phyloP scores from a whole-genome alignment of 1,140 invertebrate genomes.

The Hestina assimilis region DNA sequence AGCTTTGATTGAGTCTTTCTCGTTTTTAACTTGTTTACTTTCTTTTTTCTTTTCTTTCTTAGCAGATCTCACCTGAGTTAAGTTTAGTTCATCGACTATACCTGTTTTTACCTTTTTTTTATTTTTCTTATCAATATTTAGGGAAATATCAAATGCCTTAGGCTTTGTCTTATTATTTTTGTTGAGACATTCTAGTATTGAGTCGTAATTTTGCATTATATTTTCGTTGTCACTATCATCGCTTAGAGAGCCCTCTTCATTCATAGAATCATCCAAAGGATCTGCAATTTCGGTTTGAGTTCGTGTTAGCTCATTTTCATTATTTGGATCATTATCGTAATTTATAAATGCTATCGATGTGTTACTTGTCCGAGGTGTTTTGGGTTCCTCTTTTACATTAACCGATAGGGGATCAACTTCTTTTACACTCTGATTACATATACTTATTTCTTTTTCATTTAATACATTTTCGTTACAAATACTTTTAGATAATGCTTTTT shows the following conservation, averaged over 20 bases:
- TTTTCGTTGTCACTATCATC: constrained; percentile 57
- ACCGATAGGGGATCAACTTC: constrained; percentile 43
- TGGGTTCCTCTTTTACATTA: constrained; percentile 49
- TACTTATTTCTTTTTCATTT: constrained; percentile 59
- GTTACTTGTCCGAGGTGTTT: constrained; percentile 46
- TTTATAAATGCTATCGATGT: constrained; percentile 40
- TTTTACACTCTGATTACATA: constrained; percentile 35
- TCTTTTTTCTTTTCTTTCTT: constrained; percentile 15
- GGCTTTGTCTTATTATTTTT: constrained; percentile 36
- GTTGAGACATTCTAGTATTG: constrained; percentile 48
- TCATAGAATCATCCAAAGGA: constrained; percentile 42
- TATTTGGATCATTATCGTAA: constrained; percentile 15
- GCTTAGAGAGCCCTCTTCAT: constrained; percentile 36
- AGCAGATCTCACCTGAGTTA: constrained; percentile 44
- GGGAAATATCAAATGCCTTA: constrained; percentile 44
- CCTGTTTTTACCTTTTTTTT: constrained; percentile 40
- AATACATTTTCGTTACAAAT: constrained; percentile 32
- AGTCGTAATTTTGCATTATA: constrained; percentile 60
- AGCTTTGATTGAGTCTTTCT: constrained; percentile 1
- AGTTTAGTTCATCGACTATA: constrained; percentile 61
- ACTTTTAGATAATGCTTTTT: constrained; percentile 34
- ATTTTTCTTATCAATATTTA: constrained; percentile 46
- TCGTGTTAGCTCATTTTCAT: constrained; percentile 23
- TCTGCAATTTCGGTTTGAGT: constrained; percentile 28
- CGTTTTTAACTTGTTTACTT: background rate